Percentiles rank a stretch among this genome's conserved stretches.
Evolutionary conservation across 2,888 invertebrate species (phyloP).

Genomic region (Tenthredo mesomela): DNA sequence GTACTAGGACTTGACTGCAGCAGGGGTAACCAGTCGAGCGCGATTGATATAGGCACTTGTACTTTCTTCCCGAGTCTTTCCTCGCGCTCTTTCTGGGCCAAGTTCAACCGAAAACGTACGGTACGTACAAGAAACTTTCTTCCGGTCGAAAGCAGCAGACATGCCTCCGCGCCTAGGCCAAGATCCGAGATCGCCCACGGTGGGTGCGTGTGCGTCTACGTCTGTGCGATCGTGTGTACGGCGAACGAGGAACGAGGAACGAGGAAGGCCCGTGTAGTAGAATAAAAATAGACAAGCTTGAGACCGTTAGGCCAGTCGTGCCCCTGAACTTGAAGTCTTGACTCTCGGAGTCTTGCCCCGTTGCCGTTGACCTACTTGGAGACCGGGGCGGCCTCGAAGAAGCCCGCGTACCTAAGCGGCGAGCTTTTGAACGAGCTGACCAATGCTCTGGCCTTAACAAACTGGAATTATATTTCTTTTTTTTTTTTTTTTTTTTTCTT

Average conservation of each 20-base stretch:
- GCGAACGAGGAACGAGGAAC: not conserved
- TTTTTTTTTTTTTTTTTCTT: too few relatives aligned
- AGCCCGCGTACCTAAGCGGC: slow-evolving; percentile 13
- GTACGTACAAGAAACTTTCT: slow-evolving; percentile 53
- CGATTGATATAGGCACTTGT: slow-evolving; percentile 61
- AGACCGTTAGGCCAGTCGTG: slow-evolving; percentile 59
- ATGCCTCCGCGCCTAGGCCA: slow-evolving; percentile 58
- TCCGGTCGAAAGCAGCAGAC: slow-evolving; percentile 51
- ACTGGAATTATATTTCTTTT: not conserved
- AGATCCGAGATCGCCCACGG: slow-evolving; percentile 57
- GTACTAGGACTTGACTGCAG: slow-evolving; percentile 2
- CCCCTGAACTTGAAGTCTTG: slow-evolving; percentile 75
- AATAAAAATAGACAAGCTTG: slow-evolving; percentile 50
- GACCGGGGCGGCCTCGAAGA: slow-evolving; percentile 47
- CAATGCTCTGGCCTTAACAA: not conserved
- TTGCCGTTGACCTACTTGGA: slow-evolving; percentile 73
- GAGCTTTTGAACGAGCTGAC: slow-evolving; percentile 28
- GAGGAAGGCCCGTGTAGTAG: slow-evolving; percentile 48
- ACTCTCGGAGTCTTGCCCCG: slow-evolving; percentile 65
- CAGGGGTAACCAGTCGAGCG: slow-evolving; percentile 28
- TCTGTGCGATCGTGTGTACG: slow-evolving; percentile 41
- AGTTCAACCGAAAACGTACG: slow-evolving; percentile 67
- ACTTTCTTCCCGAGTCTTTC: slow-evolving; percentile 67
- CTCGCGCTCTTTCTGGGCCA: slow-evolving; percentile 63
- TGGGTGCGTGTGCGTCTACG: slow-evolving; percentile 39